Conservation (phyloP, 1,140 invertebrate genomes). For the Ostrea denselamellosa region DNA sequence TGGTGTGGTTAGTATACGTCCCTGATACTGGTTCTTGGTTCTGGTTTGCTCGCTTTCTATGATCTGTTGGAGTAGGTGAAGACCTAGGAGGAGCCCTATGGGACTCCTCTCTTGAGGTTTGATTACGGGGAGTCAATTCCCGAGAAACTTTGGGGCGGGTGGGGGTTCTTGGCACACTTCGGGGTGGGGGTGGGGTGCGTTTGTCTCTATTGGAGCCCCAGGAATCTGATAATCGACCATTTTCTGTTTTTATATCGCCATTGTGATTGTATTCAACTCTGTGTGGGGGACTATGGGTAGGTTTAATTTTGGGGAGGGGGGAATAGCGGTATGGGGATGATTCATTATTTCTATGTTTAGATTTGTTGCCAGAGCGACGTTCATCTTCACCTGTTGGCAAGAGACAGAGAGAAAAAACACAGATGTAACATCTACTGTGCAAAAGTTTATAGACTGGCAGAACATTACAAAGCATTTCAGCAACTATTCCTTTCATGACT, state of each 20-base stretch:
- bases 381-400: conserved; percentile 54
- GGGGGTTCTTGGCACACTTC: conserved; percentile 25
- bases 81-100: conserved; percentile 38
- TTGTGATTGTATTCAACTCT: conserved; percentile 46
- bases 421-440: conserved; percentile 35
- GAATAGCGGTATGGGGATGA: conserved; percentile 59
- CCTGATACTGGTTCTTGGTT: conserved; percentile 48
- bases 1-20: conserved; percentile 63
- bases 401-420: conserved; percentile 33
- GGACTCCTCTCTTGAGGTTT: conserved; percentile 25
- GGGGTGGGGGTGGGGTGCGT: conserved; percentile 41
- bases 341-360: conserved; percentile 51
- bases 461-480: not conserved
- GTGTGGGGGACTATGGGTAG: not conserved
- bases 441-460: conserved; percentile 37
- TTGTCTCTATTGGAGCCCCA: conserved; percentile 21
- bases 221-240: not conserved
- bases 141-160: not conserved
- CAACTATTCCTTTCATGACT: not conserved
- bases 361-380: conserved; percentile 47
- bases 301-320: conserved; percentile 60
- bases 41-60: conserved; percentile 41
- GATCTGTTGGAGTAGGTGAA: conserved; percentile 53
- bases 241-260: conserved; percentile 46
- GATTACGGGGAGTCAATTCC: conserved; percentile 29